Conservation (phyloP, 2,113 vertebrate genomes). For the Gopherus evgoodei region DNA sequence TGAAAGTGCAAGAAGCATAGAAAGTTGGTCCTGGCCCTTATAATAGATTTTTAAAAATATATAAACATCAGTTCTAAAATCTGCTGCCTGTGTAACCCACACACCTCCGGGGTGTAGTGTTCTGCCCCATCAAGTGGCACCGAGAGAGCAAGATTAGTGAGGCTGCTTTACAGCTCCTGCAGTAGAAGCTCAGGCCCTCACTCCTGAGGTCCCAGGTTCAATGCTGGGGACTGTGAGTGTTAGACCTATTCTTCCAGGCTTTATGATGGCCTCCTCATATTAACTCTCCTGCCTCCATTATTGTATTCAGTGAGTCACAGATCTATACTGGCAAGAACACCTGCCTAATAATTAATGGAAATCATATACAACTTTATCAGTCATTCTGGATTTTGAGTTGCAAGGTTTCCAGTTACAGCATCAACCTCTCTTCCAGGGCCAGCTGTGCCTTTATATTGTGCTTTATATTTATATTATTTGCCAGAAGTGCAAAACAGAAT, state of each 20-base stretch:
- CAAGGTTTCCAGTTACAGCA: not conserved
- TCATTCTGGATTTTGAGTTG: not conserved
- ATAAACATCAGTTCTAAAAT: slow-evolving; percentile 4
- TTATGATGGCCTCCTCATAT: not conserved
- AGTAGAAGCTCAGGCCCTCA: too few relatives aligned
- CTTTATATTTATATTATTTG: slow-evolving; percentile 28
- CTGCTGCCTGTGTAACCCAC: not conserved
- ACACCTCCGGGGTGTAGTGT: too few relatives aligned
- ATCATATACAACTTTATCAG: slow-evolving; percentile 15
- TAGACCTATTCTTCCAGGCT: slow-evolving; percentile 5
- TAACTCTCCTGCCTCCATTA: not conserved
- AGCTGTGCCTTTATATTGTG: not conserved
- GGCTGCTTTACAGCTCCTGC: too few relatives aligned
- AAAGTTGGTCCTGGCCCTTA: not conserved
- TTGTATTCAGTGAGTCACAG: slow-evolving; percentile 30
- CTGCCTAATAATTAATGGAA: slow-evolving; percentile 54
- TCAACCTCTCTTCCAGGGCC: not conserved
- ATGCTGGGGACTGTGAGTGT: too few relatives aligned
- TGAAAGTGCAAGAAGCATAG: not conserved
- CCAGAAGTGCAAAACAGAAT: slow-evolving; percentile 32
- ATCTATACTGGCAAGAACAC: not conserved
- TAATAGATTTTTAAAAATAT: not conserved
- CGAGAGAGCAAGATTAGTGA: too few relatives aligned
- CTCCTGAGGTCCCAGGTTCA: too few relatives aligned
- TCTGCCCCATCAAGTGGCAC: too few relatives aligned